Base-by-base conservation (phyloP, 2,888 invertebrate genomes). In the Tiliacea citrago region DNA sequence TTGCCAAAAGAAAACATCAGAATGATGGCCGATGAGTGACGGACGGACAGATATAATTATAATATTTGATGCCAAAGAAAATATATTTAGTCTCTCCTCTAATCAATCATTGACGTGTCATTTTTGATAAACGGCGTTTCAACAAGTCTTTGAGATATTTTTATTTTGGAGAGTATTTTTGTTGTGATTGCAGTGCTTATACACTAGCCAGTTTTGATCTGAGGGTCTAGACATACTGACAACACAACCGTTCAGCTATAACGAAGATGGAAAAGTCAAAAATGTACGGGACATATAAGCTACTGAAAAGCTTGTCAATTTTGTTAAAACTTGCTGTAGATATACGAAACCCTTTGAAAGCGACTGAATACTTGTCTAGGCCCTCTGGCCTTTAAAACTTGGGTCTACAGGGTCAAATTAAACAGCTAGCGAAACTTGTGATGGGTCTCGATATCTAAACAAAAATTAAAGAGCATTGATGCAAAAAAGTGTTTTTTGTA, bases 11-110 rank as follows among this genome's bases (percentile, higher is more conserved):
- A 78, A 75, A 77, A 78, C 45, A 69, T 75, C 45, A 72, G 68
- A 79, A 47, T 73, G 79, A 79, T 78, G 73, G 73, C 71, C 70
- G 84, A 80, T 81, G 86, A 88, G 51, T 78, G 82, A 84, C 80
- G 67, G 84, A 83, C 18, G 69, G 85, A 77, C 76, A 81, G 76
- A 79, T 75, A 78, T 80, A 82, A 88, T 82, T 81, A 86, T 84
- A 82, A 86, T 77, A 84, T 84, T 86, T 75, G 81, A 83, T 75
- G 86, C 81, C 84, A 88, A 88, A 79, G 83, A 83, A 82, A 83
- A 85, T 83, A 81, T 81, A 81, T 87, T 82, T 85, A 79, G 85
- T 79, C 29, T 71, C 53, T 74, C 68, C 61, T 75, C 80, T 73
- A 83, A 87, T 87, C 88, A 86, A 86, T 87, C 88, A 87, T 75